Percentiles rank a stretch among this genome's conserved stretches.
Conservation (phyloP, 2,113 vertebrate species). For the Nymphicus hollandicus region DNA sequence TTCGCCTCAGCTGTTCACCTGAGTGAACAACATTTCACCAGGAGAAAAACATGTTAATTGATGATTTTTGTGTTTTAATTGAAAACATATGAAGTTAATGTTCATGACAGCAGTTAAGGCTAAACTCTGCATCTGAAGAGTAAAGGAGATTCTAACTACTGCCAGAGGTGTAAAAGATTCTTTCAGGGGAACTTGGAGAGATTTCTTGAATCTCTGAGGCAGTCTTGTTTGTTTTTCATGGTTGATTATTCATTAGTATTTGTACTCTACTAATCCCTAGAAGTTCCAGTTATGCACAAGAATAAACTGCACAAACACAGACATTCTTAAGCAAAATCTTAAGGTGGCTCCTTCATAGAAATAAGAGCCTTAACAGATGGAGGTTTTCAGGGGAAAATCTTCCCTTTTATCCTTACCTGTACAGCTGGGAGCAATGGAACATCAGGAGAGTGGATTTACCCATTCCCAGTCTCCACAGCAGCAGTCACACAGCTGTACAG, state of each 20-base stretch:
- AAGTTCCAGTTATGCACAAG: not conserved
- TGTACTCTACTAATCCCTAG: not conserved
- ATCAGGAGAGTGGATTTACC: not conserved
- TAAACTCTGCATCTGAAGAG: not conserved
- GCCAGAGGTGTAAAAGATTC: not conserved
- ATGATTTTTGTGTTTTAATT: not conserved
- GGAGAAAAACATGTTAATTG: not conserved
- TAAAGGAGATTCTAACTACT: not conserved
- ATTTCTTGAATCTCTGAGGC: not conserved
- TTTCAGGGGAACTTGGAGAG: not conserved
- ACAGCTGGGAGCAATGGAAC: not conserved
- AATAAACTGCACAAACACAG: not conserved
- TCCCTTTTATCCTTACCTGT: not conserved
- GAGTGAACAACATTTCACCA: not conserved
- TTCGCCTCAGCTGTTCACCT: not conserved
- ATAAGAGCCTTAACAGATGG: not conserved
- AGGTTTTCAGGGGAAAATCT: not conserved
- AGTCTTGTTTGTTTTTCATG: not conserved
- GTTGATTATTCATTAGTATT: not conserved
- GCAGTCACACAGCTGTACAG: not conserved
- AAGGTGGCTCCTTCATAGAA: not conserved
- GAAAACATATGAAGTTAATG: not conserved
- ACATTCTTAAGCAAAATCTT: not conserved
- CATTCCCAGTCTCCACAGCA: not conserved
- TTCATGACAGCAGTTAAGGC: not conserved